Evolutionary conservation across 2,797 vertebrate genomes (phyloP).

Genomic region (Alca torda): DNA sequence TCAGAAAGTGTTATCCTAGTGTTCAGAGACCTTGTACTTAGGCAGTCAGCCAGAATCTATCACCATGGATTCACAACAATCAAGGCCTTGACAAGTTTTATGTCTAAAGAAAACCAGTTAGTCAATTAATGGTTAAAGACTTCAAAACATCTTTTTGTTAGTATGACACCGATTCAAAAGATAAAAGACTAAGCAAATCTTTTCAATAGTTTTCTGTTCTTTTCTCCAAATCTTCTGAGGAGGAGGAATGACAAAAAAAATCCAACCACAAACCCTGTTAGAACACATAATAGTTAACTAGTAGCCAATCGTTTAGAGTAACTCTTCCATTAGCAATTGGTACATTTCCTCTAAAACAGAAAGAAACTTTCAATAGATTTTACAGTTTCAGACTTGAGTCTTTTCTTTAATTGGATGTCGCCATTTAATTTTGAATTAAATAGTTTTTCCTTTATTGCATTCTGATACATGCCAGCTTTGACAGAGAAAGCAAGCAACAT

Average conservation of each 20-base stretch:
- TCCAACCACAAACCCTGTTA: slow-evolving; percentile 14
- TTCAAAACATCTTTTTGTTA: slow-evolving; percentile 69
- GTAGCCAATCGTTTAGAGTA: slow-evolving; percentile 13
- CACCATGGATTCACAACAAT: slow-evolving; percentile 45
- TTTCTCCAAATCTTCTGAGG: slow-evolving; percentile 23
- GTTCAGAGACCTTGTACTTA: slow-evolving; percentile 48
- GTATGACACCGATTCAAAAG: slow-evolving; percentile 55
- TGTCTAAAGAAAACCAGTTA: slow-evolving; percentile 63
- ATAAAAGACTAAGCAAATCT: slow-evolving; percentile 44
- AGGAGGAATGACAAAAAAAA: not conserved
- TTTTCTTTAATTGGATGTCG: slow-evolving; percentile 50
- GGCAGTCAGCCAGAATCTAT: slow-evolving; percentile 51
- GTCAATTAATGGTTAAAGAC: slow-evolving; percentile 64
- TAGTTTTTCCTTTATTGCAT: slow-evolving; percentile 52
- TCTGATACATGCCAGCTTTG: slow-evolving; percentile 53
- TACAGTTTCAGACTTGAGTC: not conserved
- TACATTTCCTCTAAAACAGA: slow-evolving; percentile 57
- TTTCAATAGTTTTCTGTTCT: slow-evolving; percentile 50
- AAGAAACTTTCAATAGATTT: slow-evolving; percentile 52
- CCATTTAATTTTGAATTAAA: slow-evolving; percentile 56
- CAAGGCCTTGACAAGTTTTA: slow-evolving; percentile 53
- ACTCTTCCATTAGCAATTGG: slow-evolving; percentile 34
- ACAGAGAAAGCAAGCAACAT: slow-evolving; percentile 46
- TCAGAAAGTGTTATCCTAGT: slow-evolving; percentile 34
- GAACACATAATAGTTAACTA: slow-evolving; percentile 34